Evolutionary conservation across 2,113 vertebrate genomes (phyloP).

Genomic region (Serranochromis macrocephalus): DNA sequence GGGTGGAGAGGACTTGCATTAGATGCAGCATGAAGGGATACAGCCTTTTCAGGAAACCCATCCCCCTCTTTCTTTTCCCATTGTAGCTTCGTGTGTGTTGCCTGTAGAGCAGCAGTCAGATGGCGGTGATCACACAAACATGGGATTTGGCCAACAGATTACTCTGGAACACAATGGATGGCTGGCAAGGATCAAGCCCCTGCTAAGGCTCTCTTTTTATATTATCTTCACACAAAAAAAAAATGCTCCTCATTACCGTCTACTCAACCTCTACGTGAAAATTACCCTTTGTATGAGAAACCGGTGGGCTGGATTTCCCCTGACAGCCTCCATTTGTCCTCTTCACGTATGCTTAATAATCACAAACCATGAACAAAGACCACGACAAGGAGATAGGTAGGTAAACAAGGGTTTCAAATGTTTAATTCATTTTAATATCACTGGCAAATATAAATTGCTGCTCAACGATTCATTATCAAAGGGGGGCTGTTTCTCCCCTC

Average conservation of each 20-base stretch:
- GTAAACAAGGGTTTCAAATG: constrained; percentile 67
- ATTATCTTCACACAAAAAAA: background rate
- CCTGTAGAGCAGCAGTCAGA: constrained; percentile 38
- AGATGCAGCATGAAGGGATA: background rate
- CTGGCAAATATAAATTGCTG: constrained; percentile 70
- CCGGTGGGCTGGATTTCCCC: background rate
- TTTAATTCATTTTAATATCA: constrained; percentile 67
- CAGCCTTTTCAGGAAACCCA: constrained; percentile 13
- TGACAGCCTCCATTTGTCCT: background rate
- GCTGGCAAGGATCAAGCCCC: background rate
- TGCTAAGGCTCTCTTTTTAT: constrained; percentile 12
- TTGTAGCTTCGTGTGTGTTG: background rate
- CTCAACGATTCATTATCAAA: constrained; percentile 47
- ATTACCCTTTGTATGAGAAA: background rate
- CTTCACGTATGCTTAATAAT: background rate
- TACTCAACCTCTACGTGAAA: background rate
- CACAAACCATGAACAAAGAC: constrained; percentile 10
- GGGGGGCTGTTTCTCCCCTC: background rate
- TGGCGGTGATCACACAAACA: constrained; percentile 40
- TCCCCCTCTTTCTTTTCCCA: constrained; percentile 10
- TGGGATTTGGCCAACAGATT: constrained; percentile 34
- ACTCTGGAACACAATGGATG: background rate
- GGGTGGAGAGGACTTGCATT: background rate
- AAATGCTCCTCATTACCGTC: background rate
- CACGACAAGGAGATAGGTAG: constrained; percentile 23